These are phyloP conservation scores for Ifrita kowaldi DNA, from an alignment of 2,113 vertebrate species.

Conservation along the genomic window DNA sequence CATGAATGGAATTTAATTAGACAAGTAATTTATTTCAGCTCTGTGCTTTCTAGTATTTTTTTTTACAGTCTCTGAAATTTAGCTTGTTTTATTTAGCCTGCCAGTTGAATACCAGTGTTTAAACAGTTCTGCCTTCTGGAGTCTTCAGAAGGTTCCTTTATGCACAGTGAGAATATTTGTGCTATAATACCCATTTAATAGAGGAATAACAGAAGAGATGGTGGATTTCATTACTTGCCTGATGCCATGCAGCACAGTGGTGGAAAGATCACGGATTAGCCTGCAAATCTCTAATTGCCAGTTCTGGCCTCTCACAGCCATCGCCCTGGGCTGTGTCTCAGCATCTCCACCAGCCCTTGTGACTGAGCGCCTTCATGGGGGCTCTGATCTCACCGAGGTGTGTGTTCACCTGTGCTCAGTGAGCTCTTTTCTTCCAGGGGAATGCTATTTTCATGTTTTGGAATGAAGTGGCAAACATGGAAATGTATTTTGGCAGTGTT, in stretches of 20 bases:
- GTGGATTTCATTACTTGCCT: neutral
- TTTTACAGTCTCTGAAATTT: neutral
- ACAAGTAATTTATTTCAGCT: neutral
- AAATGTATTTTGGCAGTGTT: neutral
- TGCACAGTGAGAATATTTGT: neutral
- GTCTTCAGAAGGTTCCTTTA: neutral
- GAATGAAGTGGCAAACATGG: neutral
- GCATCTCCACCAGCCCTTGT: neutral
- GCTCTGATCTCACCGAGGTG: neutral
- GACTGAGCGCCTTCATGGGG: fast-evolving
- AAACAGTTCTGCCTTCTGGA: neutral
- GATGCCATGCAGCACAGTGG: neutral
- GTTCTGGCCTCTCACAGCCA: neutral
- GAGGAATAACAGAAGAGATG: neutral
- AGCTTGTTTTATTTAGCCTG: neutral
- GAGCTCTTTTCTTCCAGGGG: neutral
- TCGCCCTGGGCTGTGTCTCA: neutral
- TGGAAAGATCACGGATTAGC: neutral
- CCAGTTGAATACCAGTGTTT: neutral
- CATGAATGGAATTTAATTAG: neutral
- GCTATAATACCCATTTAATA: neutral
- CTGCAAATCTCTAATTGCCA: neutral
- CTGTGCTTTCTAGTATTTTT: neutral
- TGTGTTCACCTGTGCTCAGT: neutral
- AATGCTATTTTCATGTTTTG: neutral